A percentile compares a stretch with the other conserved stretches of the same genome.
phyloP scores from a whole-genome alignment of 2,888 invertebrate genomes.

The Anagyrus pseudococci region DNA sequence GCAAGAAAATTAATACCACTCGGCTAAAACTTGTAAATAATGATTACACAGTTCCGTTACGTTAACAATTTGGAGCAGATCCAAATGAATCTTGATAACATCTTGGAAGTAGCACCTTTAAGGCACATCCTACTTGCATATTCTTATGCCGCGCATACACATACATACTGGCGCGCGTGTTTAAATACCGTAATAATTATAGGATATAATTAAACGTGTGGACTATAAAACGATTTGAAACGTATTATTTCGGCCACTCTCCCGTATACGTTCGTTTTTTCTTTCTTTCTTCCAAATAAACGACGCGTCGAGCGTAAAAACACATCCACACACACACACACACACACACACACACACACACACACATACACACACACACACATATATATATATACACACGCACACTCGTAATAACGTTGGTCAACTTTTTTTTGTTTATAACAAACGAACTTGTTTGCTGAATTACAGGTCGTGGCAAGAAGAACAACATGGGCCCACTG shows the following conservation, averaged over 20 bases:
- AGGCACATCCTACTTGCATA: slow-evolving; percentile 23
- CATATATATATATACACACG: no score
- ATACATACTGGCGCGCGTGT: no score
- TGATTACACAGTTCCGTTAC: slow-evolving; percentile 22
- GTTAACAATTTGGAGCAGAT: slow-evolving; percentile 8
- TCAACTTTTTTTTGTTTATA: no score
- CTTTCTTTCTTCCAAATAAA: no score
- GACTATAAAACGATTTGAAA: not conserved
- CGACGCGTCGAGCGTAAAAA: no score
- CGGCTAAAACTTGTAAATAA: slow-evolving; percentile 6
- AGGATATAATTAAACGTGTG: not conserved
- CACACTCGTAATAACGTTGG: no score
- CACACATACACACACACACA: no score
- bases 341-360: no score
- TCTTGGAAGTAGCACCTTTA: slow-evolving; percentile 14
- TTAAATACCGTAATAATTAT: slow-evolving; percentile 26
- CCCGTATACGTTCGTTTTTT: no score
- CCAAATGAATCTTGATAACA: slow-evolving; percentile 15
- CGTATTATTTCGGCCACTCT: no score
- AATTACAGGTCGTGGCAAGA: slow-evolving; percentile 72
- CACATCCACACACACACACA: no score
- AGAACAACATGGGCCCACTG: slow-evolving; percentile 76
- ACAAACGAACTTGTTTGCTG: not conserved
- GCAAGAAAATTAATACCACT: no score
- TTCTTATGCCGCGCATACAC: slow-evolving; percentile 9